Base-by-base conservation (phyloP, 2,113 vertebrate species). In the Serilophus lunatus region DNA sequence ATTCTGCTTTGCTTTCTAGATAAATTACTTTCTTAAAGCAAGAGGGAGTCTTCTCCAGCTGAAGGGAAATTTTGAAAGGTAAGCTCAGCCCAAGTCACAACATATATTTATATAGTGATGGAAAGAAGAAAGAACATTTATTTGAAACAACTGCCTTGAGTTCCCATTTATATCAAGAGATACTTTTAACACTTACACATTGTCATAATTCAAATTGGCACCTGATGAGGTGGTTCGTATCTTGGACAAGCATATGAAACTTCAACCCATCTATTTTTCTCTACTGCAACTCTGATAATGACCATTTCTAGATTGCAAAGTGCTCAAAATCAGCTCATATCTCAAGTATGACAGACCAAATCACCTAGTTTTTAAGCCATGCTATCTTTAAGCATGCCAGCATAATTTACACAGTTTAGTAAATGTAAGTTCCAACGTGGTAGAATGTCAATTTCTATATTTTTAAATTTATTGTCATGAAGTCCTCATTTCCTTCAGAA, bases 41-140 rank as follows among this genome's bases (percentile, higher is more conserved):
- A 36, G 53, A 63, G 14, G 11, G 12, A 11, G 29, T 72, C 44
- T 68, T 83, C 19, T 76, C 22, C 10, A 89, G 28, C 28, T 80
- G 78, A n/a, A 47, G 13, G 31, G 29, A 60, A 60, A 31, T 33
- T 47, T 11, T 35, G n/a, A 10, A 26, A 83, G 20, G 5, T 47
- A 36, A 38, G 7, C 22, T 53, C 0, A 2, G 42, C 35, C 17
- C 18, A 54, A n/a, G 22, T 42, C 19, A 74, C 0, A 1, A 29
- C 9, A 19, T 36, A 6, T n/a, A 47, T 77, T 85, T 61, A 64
- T 38, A 19, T 26, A 61, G 64, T 4, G 36, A 56, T 23, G 42
- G 42, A 51, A 31, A 50, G 51, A 70, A 79, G 33, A 36, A 38
- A 38, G 15, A 70, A 3, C 8, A n/a, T 63, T 66, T 61, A 40